Evolutionary conservation across 2,888 invertebrate species (phyloP).

Genomic region (Hirtodrosophila histrioides): DNA sequence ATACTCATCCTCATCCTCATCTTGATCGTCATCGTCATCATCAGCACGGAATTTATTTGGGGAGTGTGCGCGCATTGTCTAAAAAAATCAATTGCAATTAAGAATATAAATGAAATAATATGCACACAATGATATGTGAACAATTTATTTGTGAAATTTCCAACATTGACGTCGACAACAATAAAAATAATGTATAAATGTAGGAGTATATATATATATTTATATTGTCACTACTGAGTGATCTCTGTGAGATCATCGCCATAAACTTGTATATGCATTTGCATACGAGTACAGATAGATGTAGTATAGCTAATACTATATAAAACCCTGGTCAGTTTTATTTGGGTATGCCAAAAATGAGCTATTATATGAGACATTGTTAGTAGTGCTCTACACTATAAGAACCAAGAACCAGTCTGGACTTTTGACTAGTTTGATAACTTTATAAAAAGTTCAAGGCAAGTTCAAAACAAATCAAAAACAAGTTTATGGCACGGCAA

Average conservation of each 20-base stretch:
- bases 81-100: constrained; percentile 55
- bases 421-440: too few relatives aligned
- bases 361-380: constrained; percentile 6
- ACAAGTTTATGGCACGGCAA: constrained; percentile 4
- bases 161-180: constrained; percentile 25
- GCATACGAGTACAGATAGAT: background rate
- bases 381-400: background rate
- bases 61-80: constrained; percentile 10
- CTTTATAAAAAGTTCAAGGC: constrained; percentile 32
- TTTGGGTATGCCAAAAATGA: constrained; percentile 4
- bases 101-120: constrained; percentile 34
- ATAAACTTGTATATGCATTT: constrained; percentile 30
- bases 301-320: constrained; percentile 15
- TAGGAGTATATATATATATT: background rate
- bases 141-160: constrained; percentile 49
- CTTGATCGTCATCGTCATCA: too few relatives aligned
- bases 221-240: constrained; percentile 39
- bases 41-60: constrained; percentile 27
- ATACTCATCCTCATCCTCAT: constrained; percentile 1
- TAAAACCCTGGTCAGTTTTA: constrained; percentile 18
- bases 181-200: constrained; percentile 33
- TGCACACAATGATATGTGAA: constrained; percentile 46
- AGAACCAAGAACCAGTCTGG: too few relatives aligned
- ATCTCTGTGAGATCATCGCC: constrained; percentile 71
- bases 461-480: background rate